Percentiles rank a stretch among this genome's conserved stretches.
These are phyloP conservation scores for Timandra comae DNA, from an alignment of 2,888 invertebrate species.

Conservation along the genomic window DNA sequence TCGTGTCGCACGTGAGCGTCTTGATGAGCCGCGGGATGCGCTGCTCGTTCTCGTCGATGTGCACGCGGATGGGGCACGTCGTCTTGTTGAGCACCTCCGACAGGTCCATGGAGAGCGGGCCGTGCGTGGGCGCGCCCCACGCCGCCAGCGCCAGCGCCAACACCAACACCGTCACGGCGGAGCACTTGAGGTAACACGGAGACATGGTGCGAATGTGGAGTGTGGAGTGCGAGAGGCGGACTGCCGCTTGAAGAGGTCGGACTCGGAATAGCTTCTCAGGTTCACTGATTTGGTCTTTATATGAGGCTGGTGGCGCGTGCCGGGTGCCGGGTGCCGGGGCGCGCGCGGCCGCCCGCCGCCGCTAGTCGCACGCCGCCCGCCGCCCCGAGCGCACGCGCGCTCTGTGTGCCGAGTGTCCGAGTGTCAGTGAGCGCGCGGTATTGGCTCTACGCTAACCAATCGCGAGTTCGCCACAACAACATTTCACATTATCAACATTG, in stretches of 20 bases:
- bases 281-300: background rate
- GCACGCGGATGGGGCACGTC: slow-evolving; percentile 55
- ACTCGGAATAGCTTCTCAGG: background rate
- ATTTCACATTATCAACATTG: too few species aligned
- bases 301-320: slow-evolving; percentile 23
- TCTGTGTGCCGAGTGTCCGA: too few species aligned
- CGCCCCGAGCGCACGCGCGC: slow-evolving; percentile 11
- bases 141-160: background rate
- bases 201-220: background rate
- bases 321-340: slow-evolving; percentile 24
- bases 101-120: slow-evolving; percentile 33
- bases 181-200: background rate
- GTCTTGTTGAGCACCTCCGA: slow-evolving; percentile 46
- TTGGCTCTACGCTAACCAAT: too few species aligned
- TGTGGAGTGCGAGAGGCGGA: background rate
- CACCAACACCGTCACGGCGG: background rate
- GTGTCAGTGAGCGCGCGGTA: too few species aligned
- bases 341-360: slow-evolving; percentile 22
- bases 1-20: slow-evolving; percentile 48
- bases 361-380: slow-evolving; percentile 18
- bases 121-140: background rate
- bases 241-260: background rate
- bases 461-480: too few species aligned
- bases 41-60: slow-evolving; percentile 39
- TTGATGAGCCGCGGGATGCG: slow-evolving; percentile 60